phyloP scores from a whole-genome alignment of 2,113 vertebrate genomes.

The Centropus bengalensis region DNA sequence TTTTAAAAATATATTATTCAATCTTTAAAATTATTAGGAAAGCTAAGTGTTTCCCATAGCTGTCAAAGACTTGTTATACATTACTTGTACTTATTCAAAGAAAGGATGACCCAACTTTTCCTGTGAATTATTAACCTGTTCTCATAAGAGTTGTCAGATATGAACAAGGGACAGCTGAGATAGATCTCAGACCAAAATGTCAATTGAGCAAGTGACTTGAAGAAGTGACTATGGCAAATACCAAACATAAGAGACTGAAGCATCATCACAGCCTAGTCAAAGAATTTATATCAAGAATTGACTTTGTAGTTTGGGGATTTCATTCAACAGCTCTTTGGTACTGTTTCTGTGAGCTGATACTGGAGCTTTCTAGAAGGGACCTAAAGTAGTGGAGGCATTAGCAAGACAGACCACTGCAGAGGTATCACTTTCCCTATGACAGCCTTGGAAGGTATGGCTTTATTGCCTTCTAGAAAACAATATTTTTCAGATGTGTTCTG shows the following conservation, averaged over 20 bases:
- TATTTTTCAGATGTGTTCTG: background rate
- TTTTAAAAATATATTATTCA: background rate
- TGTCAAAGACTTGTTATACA: conserved; percentile 23
- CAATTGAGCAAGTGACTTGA: background rate
- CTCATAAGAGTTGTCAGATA: background rate
- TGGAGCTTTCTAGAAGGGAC: background rate
- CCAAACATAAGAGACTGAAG: background rate
- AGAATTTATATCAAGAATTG: background rate
- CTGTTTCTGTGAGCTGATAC: background rate
- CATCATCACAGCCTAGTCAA: background rate
- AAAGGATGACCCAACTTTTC: background rate
- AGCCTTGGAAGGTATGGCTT: rapidly evolving
- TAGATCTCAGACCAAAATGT: background rate
- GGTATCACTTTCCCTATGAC: rapidly evolving
- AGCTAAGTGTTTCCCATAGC: background rate
- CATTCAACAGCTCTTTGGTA: background rate
- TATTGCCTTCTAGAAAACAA: rapidly evolving
- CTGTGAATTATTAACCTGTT: background rate
- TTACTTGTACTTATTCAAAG: background rate
- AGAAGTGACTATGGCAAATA: background rate
- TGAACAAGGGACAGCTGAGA: background rate
- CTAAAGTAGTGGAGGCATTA: background rate
- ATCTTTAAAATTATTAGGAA: background rate
- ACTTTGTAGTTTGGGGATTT: background rate
- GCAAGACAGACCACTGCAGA: background rate